Conservation (phyloP, 2,113 vertebrate species). For the Cottus gobio region DNA sequence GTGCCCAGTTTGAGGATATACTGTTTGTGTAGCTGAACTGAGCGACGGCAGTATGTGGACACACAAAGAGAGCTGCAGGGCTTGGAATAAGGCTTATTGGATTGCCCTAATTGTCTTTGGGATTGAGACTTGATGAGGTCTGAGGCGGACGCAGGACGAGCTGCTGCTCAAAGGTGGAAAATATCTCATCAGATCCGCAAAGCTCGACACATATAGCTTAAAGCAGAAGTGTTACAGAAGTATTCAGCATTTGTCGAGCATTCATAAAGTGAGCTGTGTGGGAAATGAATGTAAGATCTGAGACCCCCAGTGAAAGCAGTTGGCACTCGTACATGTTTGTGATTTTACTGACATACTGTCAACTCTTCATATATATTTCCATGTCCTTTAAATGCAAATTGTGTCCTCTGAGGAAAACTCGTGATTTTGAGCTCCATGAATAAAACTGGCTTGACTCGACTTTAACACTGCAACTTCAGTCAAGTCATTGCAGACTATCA, state of each 20-base stretch:
- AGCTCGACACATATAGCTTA: conserved; percentile 41
- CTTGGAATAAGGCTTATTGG: conserved; percentile 76
- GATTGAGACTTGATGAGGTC: conserved; percentile 76
- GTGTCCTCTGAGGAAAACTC: background rate
- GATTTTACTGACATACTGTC: background rate
- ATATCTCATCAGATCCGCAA: conserved; percentile 47
- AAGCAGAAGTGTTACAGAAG: background rate
- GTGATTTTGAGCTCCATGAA: background rate
- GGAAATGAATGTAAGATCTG: background rate
- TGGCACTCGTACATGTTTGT: background rate
- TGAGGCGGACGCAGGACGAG: conserved; percentile 64
- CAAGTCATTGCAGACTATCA: too few relatives aligned
- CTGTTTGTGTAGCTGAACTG: conserved; percentile 51
- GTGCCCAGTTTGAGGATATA: conserved; percentile 43
- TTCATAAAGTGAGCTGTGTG: conserved; percentile 12
- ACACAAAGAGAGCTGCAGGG: conserved; percentile 45
- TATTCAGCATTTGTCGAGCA: background rate
- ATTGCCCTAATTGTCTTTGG: conserved; percentile 83
- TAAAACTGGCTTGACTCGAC: background rate
- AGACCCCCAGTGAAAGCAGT: background rate
- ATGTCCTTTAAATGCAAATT: background rate
- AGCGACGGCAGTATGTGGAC: conserved; percentile 43
- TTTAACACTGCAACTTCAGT: background rate
- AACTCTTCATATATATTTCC: background rate
- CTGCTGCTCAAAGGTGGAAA: conserved; percentile 63